A percentile compares a stretch with the other conserved stretches of the same genome.
Conservation (phyloP, 2,797 vertebrate genomes). For the Dallia pectoralis region DNA sequence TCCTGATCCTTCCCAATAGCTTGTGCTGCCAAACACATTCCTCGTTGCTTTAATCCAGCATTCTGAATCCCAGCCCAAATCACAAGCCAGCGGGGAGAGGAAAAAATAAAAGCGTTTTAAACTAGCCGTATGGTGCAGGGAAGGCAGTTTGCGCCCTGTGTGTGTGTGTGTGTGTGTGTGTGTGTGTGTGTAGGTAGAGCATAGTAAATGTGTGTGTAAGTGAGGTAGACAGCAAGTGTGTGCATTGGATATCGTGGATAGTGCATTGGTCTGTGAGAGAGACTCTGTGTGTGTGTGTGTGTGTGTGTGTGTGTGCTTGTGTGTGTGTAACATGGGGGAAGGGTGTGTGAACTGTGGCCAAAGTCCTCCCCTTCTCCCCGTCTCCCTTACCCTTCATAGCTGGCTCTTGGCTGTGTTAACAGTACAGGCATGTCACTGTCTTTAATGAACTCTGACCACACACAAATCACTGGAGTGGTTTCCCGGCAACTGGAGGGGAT, state of each 20-base stretch:
- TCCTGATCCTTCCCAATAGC: constrained; percentile 39
- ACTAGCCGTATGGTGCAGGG: constrained; percentile 29
- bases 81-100: constrained; percentile 20
- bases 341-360: constrained; percentile 31
- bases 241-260: not conserved
- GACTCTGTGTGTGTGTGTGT: not conserved
- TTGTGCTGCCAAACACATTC: constrained; percentile 54
- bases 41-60: constrained; percentile 51
- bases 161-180: not conserved
- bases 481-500: constrained; percentile 64
- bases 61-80: constrained; percentile 43
- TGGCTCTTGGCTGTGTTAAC: constrained; percentile 28
- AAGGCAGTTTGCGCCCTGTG: not conserved
- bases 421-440: constrained; percentile 49
- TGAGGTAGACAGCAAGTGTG: not conserved
- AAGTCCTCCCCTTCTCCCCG: constrained; percentile 8
- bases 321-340: constrained; percentile 12
- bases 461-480: constrained; percentile 68
- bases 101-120: constrained; percentile 49
- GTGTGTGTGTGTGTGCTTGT: constrained; percentile 12
- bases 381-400: constrained; percentile 16
- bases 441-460: constrained; percentile 62
- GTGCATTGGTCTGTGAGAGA: not conserved
- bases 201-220: not conserved
- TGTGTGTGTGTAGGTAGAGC: not conserved